These are phyloP conservation scores for Macropodus opercularis DNA, from an alignment of 2,797 vertebrate species.

Conservation along the genomic window DNA sequence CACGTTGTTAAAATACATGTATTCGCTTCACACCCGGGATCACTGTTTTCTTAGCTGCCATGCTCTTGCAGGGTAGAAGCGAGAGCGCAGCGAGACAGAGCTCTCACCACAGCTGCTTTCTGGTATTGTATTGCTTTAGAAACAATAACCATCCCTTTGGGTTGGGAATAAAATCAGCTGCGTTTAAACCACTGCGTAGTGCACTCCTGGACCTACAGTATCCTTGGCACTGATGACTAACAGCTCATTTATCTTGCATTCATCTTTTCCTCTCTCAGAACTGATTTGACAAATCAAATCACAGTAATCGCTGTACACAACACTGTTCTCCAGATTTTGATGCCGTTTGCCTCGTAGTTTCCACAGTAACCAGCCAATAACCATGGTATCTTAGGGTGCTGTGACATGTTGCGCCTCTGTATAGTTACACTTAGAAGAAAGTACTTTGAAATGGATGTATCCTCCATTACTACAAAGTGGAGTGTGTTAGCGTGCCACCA, in stretches of 20 bases:
- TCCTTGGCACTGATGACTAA: conserved; percentile 5
- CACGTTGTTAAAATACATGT: conserved; percentile 37
- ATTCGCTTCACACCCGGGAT: conserved; percentile 23
- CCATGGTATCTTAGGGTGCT: conserved; percentile 31
- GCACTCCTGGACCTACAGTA: neutral
- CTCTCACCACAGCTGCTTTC: conserved; percentile 1
- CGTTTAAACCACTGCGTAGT: neutral
- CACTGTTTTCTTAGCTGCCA: conserved; percentile 8
- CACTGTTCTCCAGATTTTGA: conserved; percentile 33
- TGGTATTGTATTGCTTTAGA: neutral
- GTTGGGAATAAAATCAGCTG: neutral
- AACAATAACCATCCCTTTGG: neutral
- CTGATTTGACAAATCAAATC: conserved; percentile 40
- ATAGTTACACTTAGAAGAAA: conserved; percentile 30
- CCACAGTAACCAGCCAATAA: conserved; percentile 62
- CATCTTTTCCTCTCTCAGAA: conserved; percentile 13
- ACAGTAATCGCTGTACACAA: no score
- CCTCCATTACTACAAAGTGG: conserved; percentile 44
- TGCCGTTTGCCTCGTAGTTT: conserved; percentile 49
- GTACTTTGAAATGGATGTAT: conserved; percentile 58
- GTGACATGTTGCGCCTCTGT: conserved; percentile 31
- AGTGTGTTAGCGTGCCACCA: conserved; percentile 21
- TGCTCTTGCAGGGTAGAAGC: conserved; percentile 19
- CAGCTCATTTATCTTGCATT: conserved; percentile 1
- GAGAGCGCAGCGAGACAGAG: conserved; percentile 12